These are phyloP conservation scores for Schlechtendalia chinensis DNA, from an alignment of 1,140 invertebrate genomes.

Conservation along the genomic window DNA sequence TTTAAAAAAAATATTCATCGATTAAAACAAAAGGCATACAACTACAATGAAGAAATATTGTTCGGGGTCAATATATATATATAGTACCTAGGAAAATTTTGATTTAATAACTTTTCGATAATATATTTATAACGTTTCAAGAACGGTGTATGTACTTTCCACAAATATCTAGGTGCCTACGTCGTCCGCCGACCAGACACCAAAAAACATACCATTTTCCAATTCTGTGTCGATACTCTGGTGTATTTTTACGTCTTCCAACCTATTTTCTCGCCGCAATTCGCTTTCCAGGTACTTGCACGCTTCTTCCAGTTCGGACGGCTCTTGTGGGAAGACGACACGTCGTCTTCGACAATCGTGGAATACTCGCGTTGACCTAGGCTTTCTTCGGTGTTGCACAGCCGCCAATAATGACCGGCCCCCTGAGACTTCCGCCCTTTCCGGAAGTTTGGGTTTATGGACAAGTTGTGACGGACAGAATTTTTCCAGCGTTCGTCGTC, in stretches of 20 bases:
- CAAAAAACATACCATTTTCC: constrained; percentile 43
- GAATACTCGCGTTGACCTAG: constrained; percentile 26
- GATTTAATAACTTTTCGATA: too few relatives aligned
- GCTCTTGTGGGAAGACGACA: constrained; percentile 21
- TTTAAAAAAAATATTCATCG: too few relatives aligned
- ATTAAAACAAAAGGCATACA: too few relatives aligned
- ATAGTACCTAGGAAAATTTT: too few relatives aligned
- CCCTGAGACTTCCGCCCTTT: constrained; percentile 81
- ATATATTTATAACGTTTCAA: too few relatives aligned
- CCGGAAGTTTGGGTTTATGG: constrained; percentile 84
- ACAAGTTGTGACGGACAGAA: constrained; percentile 81
- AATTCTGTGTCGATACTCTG: constrained; percentile 13
- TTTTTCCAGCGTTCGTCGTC: constrained; percentile 89
- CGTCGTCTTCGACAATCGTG: neutral
- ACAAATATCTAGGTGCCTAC: too few relatives aligned
- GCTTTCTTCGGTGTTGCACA: constrained; percentile 58
- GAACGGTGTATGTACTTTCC: too few relatives aligned
- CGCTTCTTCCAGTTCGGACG: constrained; percentile 41
- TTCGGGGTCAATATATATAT: too few relatives aligned
- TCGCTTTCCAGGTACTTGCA: constrained; percentile 42
- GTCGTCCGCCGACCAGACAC: neutral
- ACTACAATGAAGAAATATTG: too few relatives aligned
- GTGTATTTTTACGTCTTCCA: constrained; percentile 20
- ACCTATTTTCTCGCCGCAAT: neutral
- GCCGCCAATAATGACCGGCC: constrained; percentile 82